Base-by-base conservation (phyloP, 2,888 invertebrate genomes). In the Boloria selene region DNA sequence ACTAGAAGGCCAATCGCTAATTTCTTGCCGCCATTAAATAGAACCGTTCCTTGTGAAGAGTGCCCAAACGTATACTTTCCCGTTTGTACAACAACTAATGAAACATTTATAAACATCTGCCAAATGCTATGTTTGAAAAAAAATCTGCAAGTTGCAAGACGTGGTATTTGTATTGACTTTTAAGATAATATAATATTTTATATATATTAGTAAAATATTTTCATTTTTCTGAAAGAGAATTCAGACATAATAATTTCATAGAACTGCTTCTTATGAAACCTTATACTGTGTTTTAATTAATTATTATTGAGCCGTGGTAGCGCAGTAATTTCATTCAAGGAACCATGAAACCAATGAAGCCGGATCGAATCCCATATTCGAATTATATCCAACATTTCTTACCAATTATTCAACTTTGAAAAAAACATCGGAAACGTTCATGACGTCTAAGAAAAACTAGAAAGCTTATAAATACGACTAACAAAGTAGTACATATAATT, bases 41-140 rank as follows among this genome's bases (percentile, higher is more conserved):
- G 52, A 54, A 70, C 68, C 10, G 38, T 68, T 18, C 51, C 67
- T 14, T 79, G 79, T 59, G n/a, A 31, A 0, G 4, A 68, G 2
- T 77, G 79, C 18, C 79, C 78, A 0, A 73, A 75, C 49, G 76
- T 77, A 0, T 81, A 81, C 22, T 74, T 81, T n/a, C 80, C 80
- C 0, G 72, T 81, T 13, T 81, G 80, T 55, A 72, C 76, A 0
- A 74, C 72, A 0, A 61, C 69, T 0, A 75, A 79, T 17, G 64
- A 69, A 60, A 77, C 78, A 0, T 80, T 73, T n/a, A 67, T 75
- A 17, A 79, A 79, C 54, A 38, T 71, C 13, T 79, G 79, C 53
- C 64, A 69, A 18, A 76, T 79, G 62, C 68, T 68, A 13, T 79
- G 79, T 52, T 64, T 64, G 6, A 61, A 67, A 3, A 67, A 60